Conservation (phyloP, 2,113 vertebrate species). For the Cercopithecus mona region DNA sequence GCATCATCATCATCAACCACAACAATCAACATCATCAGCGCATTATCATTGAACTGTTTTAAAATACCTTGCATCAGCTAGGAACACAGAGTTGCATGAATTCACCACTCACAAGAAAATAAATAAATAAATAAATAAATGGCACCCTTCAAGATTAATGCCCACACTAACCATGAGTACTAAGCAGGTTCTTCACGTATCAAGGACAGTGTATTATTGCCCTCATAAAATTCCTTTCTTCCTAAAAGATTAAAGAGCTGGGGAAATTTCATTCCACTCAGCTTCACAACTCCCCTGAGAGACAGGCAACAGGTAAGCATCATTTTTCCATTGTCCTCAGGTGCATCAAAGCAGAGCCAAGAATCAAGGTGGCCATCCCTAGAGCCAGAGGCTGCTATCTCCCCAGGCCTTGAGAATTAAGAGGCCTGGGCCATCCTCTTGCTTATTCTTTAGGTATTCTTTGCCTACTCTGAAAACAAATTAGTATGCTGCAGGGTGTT, state of each 20-base stretch:
- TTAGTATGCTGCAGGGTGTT: neutral
- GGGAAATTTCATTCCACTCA: constrained; percentile 10
- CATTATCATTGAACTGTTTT: neutral
- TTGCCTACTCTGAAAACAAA: neutral
- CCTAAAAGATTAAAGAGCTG: constrained; percentile 59
- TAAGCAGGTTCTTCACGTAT: constrained; percentile 6
- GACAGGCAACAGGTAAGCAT: neutral
- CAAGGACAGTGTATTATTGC: constrained; percentile 60
- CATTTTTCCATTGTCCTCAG: neutral
- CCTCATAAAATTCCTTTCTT: constrained; percentile 67
- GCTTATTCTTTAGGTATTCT: neutral
- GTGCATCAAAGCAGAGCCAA: neutral
- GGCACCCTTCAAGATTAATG: constrained; percentile 50
- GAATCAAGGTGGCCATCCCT: neutral
- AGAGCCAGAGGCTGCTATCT: neutral
- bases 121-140: neutral
- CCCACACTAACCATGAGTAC: neutral
- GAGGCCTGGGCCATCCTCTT: neutral
- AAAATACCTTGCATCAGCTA: neutral
- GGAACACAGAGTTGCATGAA: constrained; percentile 12
- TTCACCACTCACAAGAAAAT: neutral
- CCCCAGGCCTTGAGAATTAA: neutral
- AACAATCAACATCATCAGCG: neutral
- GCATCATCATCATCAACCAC: neutral
- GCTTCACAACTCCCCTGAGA: constrained; percentile 55